These are phyloP conservation scores for Oryzias javanicus DNA, from an alignment of 2,113 vertebrate genomes.

Conservation along the genomic window DNA sequence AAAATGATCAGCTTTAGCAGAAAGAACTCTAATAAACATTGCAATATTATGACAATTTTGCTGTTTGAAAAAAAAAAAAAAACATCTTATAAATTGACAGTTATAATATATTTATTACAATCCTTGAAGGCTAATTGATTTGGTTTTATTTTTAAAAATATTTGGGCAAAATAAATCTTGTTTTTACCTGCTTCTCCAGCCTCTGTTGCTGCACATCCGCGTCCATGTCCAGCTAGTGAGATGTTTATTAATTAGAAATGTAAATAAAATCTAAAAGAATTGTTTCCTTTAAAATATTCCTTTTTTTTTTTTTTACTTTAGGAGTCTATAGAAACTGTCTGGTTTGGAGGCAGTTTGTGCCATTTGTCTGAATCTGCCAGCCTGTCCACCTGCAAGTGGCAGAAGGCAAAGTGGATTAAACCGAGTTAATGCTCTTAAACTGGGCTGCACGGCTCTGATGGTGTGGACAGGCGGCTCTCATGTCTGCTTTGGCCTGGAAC, in stretches of 20 bases:
- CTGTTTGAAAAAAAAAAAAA: background rate
- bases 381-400: constrained; percentile 68
- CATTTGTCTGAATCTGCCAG: constrained; percentile 45
- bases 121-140: background rate
- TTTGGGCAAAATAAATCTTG: background rate
- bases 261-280: too few relatives aligned
- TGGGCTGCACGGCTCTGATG: constrained; percentile 39
- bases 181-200: constrained; percentile 78
- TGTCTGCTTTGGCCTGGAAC: background rate
- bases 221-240: constrained; percentile 62
- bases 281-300: too few relatives aligned
- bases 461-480: constrained; percentile 21
- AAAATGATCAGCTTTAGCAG: too few relatives aligned
- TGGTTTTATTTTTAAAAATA: too few relatives aligned
- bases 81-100: background rate
- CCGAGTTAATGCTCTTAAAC: constrained; percentile 80
- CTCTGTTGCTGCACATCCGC: constrained; percentile 75
- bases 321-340: constrained; percentile 6
- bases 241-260: constrained; percentile 1
- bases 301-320: too few relatives aligned
- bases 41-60: too few relatives aligned
- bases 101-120: background rate
- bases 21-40: too few relatives aligned
- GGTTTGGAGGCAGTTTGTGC: constrained; percentile 3
- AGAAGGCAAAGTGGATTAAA: constrained; percentile 81